A percentile compares a stretch with the other conserved stretches of the same genome.
Conservation (phyloP, 2,888 invertebrate genomes). For the Phortica okadai region DNA sequence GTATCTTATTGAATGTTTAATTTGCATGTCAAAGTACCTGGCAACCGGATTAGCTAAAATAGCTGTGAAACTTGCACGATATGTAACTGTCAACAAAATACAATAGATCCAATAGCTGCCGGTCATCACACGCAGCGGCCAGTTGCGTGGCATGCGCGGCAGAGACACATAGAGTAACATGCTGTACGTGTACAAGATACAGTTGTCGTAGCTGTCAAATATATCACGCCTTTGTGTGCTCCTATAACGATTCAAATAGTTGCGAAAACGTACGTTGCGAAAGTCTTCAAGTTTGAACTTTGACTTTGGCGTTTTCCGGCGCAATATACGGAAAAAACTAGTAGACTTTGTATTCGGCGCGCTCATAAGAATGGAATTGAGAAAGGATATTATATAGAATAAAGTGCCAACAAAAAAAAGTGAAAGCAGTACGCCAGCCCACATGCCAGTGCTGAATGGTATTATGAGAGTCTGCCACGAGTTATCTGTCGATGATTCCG, state of each 20-base stretch:
- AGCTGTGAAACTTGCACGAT: constrained; percentile 90
- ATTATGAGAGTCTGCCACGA: constrained; percentile 90
- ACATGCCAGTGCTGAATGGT: constrained; percentile 87
- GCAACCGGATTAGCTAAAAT: constrained; percentile 87
- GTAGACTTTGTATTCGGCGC: constrained; percentile 25
- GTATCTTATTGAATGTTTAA: neutral
- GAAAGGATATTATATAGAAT: constrained; percentile 81
- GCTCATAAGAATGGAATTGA: constrained; percentile 60
- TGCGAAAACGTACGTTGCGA: constrained; percentile 62
- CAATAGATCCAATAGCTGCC: constrained; percentile 94
- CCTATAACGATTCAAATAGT: constrained; percentile 57
- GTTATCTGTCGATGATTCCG: constrained; percentile 87
- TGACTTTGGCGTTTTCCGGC: constrained; percentile 36
- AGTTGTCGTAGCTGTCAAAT: constrained; percentile 85
- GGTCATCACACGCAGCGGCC: constrained; percentile 88
- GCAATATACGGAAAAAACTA: constrained; percentile 54
- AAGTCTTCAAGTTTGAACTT: constrained; percentile 42
- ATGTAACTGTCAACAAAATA: constrained; percentile 86
- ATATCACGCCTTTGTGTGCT: constrained; percentile 76
- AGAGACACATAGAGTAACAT: constrained; percentile 88
- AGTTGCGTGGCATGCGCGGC: constrained; percentile 86
- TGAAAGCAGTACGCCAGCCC: constrained; percentile 84
- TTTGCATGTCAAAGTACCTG: constrained; percentile 76
- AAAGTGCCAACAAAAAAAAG: constrained; percentile 82
- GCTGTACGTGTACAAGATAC: constrained; percentile 87